Conservation (phyloP, 1,140 invertebrate genomes). For the Pachyrhynchus sulphureomaculatus region DNA sequence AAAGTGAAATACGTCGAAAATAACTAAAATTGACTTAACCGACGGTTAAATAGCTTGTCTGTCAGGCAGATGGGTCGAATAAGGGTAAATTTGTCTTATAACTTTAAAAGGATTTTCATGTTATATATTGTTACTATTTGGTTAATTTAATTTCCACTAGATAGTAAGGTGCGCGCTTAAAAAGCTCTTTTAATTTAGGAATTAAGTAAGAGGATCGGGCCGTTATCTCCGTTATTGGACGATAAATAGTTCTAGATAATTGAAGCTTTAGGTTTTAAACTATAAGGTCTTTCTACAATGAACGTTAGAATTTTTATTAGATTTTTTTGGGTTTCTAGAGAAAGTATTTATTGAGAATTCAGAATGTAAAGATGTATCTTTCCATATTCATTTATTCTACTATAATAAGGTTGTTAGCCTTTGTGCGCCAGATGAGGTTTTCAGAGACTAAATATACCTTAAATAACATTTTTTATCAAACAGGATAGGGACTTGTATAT, state of each 20-base stretch:
- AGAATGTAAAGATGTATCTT: no score
- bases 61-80: slow-evolving; percentile 7
- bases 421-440: no score
- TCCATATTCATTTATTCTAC: no score
- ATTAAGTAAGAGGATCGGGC: slow-evolving; percentile 15
- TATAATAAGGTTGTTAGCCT: slow-evolving; percentile 3
- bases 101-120: slow-evolving; percentile 13
- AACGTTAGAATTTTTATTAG: no score
- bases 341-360: no score
- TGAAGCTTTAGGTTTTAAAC: neutral
- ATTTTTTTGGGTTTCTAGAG: no score
- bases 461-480: no score
- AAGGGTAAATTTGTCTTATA: slow-evolving; percentile 3
- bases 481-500: no score
- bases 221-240: slow-evolving; percentile 16
- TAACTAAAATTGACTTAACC: neutral
- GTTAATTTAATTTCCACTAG: slow-evolving; percentile 19
- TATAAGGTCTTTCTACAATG: neutral
- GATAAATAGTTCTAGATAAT: slow-evolving; percentile 10
- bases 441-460: no score
- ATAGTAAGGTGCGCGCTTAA: slow-evolving; percentile 20
- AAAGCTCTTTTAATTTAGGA: slow-evolving; percentile 21
- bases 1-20: neutral
- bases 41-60: neutral
- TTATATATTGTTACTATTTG: slow-evolving; percentile 17